phyloP scores from a whole-genome alignment of 2,888 invertebrate genomes.

The Thera britannica region DNA sequence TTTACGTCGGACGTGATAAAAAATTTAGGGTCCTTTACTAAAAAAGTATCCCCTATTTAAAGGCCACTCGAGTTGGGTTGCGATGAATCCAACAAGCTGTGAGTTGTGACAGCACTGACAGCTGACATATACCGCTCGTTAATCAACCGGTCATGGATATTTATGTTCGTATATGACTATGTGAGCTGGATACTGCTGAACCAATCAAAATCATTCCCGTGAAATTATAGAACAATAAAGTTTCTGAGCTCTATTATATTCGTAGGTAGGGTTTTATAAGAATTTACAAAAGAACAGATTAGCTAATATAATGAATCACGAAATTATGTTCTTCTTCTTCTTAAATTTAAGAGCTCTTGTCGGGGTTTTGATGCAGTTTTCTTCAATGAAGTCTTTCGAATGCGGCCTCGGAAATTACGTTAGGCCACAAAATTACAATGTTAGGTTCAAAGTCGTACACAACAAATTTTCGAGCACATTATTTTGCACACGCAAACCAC shows the following conservation, averaged over 20 bases:
- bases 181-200: slow-evolving; percentile 40
- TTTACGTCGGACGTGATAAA: slow-evolving; percentile 65
- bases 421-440: too few relatives aligned
- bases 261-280: too few relatives aligned
- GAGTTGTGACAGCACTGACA: slow-evolving; percentile 81
- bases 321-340: too few relatives aligned
- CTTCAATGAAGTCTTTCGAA: too few relatives aligned
- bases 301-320: too few relatives aligned
- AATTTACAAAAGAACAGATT: too few relatives aligned
- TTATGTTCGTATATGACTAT: slow-evolving; percentile 61
- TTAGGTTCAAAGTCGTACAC: too few relatives aligned
- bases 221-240: slow-evolving; percentile 46
- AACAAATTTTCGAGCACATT: too few relatives aligned
- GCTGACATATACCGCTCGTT: slow-evolving; percentile 81
- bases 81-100: slow-evolving; percentile 78
- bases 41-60: slow-evolving; percentile 74
- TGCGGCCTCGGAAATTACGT: too few relatives aligned
- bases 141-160: slow-evolving; percentile 74
- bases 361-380: too few relatives aligned
- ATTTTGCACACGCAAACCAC: too few relatives aligned
- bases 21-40: slow-evolving; percentile 65
- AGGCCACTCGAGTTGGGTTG: slow-evolving; percentile 67
- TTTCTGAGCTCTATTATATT: slow-evolving; percentile 24
- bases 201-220: slow-evolving; percentile 40
- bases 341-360: too few relatives aligned